These are phyloP conservation scores for Uloborus diversus DNA, from an alignment of 1,140 invertebrate genomes.

Conservation along the genomic window DNA sequence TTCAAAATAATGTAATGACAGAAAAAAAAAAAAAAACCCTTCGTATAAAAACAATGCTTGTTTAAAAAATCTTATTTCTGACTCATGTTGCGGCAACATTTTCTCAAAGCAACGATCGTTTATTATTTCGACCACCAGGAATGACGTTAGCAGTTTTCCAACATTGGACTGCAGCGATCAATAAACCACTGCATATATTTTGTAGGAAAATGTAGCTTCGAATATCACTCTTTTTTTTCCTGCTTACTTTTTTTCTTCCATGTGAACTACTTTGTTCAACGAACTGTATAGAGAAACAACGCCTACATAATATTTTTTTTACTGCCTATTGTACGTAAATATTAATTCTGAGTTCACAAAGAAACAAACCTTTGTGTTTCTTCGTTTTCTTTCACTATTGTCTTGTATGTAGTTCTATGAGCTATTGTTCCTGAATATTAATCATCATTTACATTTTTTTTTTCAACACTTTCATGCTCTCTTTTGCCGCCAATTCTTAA, in stretches of 20 bases:
- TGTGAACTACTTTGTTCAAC: constrained; percentile 1
- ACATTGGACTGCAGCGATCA: not conserved
- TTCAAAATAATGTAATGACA: too few relatives aligned
- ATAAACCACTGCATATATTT: not conserved
- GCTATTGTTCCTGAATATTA: not conserved
- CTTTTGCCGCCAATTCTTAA: too few relatives aligned
- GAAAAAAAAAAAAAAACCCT: too few relatives aligned
- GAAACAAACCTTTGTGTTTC: not conserved
- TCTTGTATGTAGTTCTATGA: not conserved
- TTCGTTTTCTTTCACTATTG: not conserved
- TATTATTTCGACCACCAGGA: not conserved
- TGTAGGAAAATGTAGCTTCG: not conserved
- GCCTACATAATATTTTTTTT: not conserved
- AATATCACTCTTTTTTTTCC: not conserved
- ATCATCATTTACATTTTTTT: not conserved
- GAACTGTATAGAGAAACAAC: not conserved
- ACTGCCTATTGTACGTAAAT: not conserved
- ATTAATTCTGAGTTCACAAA: not conserved
- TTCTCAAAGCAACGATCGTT: not conserved
- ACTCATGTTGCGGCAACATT: not conserved
- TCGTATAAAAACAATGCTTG: too few relatives aligned
- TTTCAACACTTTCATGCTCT: too few relatives aligned
- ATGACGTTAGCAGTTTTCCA: too few relatives aligned
- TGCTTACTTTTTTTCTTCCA: not conserved
- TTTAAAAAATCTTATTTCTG: not conserved